Evolutionary conservation across 2,888 invertebrate genomes (phyloP).

Genomic region (Drosophila barbarae): DNA sequence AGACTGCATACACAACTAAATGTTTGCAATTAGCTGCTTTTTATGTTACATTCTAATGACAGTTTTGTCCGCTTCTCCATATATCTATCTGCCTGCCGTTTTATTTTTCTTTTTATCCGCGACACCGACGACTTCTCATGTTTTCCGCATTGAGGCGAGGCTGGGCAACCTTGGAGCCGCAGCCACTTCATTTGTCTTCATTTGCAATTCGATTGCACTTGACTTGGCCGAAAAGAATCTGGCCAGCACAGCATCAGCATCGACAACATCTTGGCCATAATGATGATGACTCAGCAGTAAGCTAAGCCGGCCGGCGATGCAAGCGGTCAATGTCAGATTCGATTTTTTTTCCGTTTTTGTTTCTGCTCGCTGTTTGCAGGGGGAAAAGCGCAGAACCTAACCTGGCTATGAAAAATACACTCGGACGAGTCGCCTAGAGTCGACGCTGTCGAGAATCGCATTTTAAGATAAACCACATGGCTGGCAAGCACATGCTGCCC

Average conservation of each 20-base stretch:
- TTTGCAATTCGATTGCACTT: constrained; percentile 64
- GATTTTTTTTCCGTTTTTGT: constrained; percentile 2
- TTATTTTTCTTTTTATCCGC: constrained; percentile 16
- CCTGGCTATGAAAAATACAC: constrained; percentile 15
- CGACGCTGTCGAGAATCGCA: constrained; percentile 61
- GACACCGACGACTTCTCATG: constrained; percentile 43
- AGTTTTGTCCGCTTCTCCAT: constrained; percentile 45
- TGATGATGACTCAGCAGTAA: constrained; percentile 59
- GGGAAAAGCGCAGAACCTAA: constrained; percentile 2
- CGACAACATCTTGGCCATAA: constrained; percentile 19
- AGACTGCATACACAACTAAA: constrained; percentile 34
- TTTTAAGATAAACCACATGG: constrained; percentile 76
- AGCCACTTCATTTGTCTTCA: constrained; percentile 59
- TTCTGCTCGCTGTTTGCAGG: neutral
- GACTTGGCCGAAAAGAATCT: constrained; percentile 50
- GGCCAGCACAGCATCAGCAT: constrained; percentile 34
- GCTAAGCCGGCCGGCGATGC: constrained; percentile 59
- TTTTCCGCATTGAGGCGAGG: constrained; percentile 64
- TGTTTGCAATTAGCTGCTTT: constrained; percentile 66
- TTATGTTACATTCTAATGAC: constrained; percentile 68
- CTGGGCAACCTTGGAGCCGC: constrained; percentile 59
- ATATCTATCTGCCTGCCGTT: constrained; percentile 9
- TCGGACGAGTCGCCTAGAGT: constrained; percentile 35
- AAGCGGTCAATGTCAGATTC: constrained; percentile 61
- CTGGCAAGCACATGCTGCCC: constrained; percentile 50